These are phyloP conservation scores for Ophion slaviceki DNA, from an alignment of 2,888 invertebrate species.

Conservation along the genomic window DNA sequence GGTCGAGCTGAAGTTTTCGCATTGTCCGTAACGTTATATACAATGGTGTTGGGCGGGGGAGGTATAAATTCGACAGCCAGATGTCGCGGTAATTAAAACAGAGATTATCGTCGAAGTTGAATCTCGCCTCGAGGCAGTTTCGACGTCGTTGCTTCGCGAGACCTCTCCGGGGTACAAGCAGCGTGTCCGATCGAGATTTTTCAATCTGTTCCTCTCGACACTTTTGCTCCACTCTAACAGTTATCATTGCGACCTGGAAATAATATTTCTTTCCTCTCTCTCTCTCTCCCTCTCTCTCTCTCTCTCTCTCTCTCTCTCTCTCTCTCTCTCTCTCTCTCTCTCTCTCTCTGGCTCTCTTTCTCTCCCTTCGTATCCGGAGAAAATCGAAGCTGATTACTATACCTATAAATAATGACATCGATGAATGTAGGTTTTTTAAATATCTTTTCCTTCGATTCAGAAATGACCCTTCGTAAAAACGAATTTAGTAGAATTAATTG, in stretches of 20 bases:
- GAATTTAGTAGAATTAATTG: too few relatives aligned
- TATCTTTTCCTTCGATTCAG: too few relatives aligned
- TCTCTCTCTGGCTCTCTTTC: too few relatives aligned
- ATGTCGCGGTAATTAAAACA: constrained; percentile 83
- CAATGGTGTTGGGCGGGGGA: constrained; percentile 64
- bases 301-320: too few relatives aligned
- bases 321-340: too few relatives aligned
- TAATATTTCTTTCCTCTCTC: background rate
- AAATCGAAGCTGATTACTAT: too few relatives aligned
- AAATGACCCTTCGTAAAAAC: too few relatives aligned
- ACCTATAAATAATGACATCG: too few relatives aligned
- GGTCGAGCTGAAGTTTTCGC: constrained; percentile 42
- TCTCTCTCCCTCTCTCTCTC: too few relatives aligned
- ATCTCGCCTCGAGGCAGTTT: constrained; percentile 65
- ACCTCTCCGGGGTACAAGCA: constrained; percentile 42
- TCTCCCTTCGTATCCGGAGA: too few relatives aligned
- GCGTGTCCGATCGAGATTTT: constrained; percentile 63
- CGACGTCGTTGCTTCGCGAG: constrained; percentile 36
- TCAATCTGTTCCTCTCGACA: constrained; percentile 45
- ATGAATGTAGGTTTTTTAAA: too few relatives aligned
- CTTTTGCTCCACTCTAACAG: constrained; percentile 2
- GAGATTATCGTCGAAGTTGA: constrained; percentile 81
- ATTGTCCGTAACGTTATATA: constrained; percentile 43
- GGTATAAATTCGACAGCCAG: constrained; percentile 80
- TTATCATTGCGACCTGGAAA: constrained; percentile 13